Evolutionary conservation across 2,888 invertebrate species (phyloP), one percentile per base, ranked within the genome.

Genomic region (Luperina nickerlii): DNA sequence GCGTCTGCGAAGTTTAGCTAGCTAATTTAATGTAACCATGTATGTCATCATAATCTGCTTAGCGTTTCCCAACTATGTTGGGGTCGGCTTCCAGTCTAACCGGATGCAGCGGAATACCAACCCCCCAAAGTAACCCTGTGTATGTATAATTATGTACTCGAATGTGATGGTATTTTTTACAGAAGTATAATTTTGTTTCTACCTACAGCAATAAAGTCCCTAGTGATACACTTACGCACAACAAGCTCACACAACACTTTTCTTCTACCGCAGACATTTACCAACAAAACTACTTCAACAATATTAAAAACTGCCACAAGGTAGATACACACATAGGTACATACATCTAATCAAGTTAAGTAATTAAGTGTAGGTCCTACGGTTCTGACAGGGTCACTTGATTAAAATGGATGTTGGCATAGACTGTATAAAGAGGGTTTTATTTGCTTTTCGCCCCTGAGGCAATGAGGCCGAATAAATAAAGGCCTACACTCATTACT

Each of bases 381-480:
- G 73, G 78, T 72, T 70, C 74, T 75, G 72, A 82, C 87, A 78
- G 86, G 87, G 86, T 77, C 90, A 93, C 93, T 94, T 95, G 93
- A 95, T 95, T 95, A 95, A 94, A 94, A 93, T 90, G 92, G 92
- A 90, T 92, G 92, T 90, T 91, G 88, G 86, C 82, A 84, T 90
- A 91, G 92, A 90, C 86, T 92, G 94, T 94, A 94, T 95, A 94
- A 92, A 93, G 91, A 92, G 92, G 92, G 93, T 88, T 92, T 90
- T 95, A 93, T 95, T 95, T 95, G 93, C 88, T 63, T 78, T 82
- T 76, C 84, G 86, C 90, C 93, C 94, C 94, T 89, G 90, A 93
- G 93, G 94, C 89, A 91, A 92, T 89, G 84, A 85, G 89, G 87
- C 85, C 85, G 89, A 84, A 92, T 91, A 92, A 92, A 93, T 93